phyloP scores from a whole-genome alignment of 2,113 vertebrate species.

The Oxyura jamaicensis region DNA sequence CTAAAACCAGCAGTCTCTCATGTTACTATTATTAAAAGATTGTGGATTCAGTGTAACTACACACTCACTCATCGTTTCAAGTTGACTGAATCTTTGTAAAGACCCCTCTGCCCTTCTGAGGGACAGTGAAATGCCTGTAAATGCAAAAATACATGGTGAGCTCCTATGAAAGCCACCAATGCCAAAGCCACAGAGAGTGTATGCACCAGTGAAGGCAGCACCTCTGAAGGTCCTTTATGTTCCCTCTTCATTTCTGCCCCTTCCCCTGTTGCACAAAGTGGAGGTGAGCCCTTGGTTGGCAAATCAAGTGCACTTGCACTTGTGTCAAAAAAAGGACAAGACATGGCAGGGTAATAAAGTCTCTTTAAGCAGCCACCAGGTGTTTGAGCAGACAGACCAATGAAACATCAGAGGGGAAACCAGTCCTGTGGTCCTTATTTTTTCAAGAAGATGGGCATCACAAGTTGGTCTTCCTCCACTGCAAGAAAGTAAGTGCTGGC shows the following conservation, averaged over 20 bases:
- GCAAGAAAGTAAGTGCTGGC: background rate
- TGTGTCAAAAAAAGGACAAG: background rate
- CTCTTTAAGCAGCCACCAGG: background rate
- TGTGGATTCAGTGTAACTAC: background rate
- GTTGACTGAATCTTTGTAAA: background rate
- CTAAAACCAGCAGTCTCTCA: background rate
- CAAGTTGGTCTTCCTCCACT: background rate
- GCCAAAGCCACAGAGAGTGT: background rate
- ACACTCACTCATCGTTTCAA: background rate
- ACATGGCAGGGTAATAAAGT: background rate
- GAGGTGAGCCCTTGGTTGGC: background rate
- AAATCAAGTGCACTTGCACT: background rate
- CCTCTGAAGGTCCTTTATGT: background rate
- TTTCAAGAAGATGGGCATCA: background rate
- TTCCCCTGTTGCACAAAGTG: background rate
- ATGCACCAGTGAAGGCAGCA: background rate
- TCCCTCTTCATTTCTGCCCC: background rate
- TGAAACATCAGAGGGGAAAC: slow-evolving; percentile 32
- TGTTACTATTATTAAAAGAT: background rate
- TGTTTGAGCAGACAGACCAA: background rate
- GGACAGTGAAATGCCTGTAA: background rate
- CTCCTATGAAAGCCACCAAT: background rate
- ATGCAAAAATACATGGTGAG: background rate
- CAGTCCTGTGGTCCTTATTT: background rate
- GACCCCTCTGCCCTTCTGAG: background rate